A percentile compares a stretch with the other conserved stretches of the same genome.
These are phyloP conservation scores for Drosophila kanekoi DNA, from an alignment of 2,888 invertebrate species.

Conservation along the genomic window DNA sequence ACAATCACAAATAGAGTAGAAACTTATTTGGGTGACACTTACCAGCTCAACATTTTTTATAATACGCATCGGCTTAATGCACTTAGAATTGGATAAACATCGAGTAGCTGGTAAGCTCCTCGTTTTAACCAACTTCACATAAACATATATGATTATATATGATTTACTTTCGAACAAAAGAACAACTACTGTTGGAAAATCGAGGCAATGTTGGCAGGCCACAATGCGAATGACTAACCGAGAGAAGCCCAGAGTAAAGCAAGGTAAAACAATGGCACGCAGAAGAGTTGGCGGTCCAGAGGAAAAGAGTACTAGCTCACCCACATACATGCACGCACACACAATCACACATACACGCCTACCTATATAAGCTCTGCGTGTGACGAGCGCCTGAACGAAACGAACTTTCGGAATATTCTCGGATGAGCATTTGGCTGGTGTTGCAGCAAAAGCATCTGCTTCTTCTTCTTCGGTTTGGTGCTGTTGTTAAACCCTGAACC, in stretches of 20 bases:
- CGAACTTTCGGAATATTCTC: conserved; percentile 69
- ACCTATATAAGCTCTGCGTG: conserved; percentile 24
- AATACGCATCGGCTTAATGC: too few species aligned
- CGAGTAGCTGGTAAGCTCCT: too few species aligned
- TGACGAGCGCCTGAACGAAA: conserved; percentile 44
- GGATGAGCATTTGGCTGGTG: conserved; percentile 69
- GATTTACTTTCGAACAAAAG: conserved; percentile 12
- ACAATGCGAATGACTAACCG: conserved; percentile 6
- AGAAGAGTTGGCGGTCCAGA: conserved; percentile 13
- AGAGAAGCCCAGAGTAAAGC: conserved; percentile 1
- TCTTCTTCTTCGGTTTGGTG: conserved; percentile 23
- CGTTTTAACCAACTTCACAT: background rate
- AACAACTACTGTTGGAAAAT: conserved; percentile 1
- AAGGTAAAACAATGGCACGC: conserved; percentile 26
- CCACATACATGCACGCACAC: conserved; percentile 7
- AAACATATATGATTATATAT: background rate
- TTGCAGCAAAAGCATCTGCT: conserved; percentile 40
- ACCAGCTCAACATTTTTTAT: too few species aligned
- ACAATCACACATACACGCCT: background rate
- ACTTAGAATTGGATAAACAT: background rate
- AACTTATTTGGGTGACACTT: too few species aligned
- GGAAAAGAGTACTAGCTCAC: conserved; percentile 5
- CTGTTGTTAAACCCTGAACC: background rate
- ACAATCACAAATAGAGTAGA: too few species aligned
- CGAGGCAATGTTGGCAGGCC: background rate